Conservation (phyloP, 2,113 vertebrate species). For the Corythornis cristatus region DNA sequence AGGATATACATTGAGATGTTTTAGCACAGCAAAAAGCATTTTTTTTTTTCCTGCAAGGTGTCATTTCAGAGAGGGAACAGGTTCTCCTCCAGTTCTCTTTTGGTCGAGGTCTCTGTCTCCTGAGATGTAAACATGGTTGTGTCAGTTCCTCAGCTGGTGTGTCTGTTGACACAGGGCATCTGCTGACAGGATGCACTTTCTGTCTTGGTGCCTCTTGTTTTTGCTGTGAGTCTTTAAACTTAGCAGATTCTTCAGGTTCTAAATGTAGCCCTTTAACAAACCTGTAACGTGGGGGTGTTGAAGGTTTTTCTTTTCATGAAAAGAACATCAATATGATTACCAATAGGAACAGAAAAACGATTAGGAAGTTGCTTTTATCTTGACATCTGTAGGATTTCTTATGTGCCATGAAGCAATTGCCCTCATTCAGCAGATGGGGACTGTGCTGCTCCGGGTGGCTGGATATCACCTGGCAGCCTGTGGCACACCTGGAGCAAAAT, state of each 20-base stretch:
- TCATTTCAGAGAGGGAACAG: slow-evolving; percentile 25
- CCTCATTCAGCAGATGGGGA: background rate
- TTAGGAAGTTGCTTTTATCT: background rate
- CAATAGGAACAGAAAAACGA: background rate
- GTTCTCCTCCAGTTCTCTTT: slow-evolving; percentile 39
- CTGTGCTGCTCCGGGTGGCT: background rate
- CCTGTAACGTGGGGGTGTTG: background rate
- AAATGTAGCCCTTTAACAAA: background rate
- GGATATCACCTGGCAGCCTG: background rate
- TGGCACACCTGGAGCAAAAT: background rate
- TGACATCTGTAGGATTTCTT: background rate
- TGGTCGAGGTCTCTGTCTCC: slow-evolving; percentile 65
- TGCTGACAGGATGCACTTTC: background rate
- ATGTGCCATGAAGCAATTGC: background rate
- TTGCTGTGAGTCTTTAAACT: background rate
- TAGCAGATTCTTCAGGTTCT: background rate
- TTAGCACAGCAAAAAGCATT: slow-evolving; percentile 31
- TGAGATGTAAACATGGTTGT: slow-evolving; percentile 30
- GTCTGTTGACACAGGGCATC: background rate
- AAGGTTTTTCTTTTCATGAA: background rate
- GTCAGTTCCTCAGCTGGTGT: slow-evolving; percentile 38
- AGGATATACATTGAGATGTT: slow-evolving; percentile 22
- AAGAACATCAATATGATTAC: background rate
- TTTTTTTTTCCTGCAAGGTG: slow-evolving; percentile 42
- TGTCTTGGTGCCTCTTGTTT: background rate